These are phyloP conservation scores for Percopsis omiscomaycus DNA, from an alignment of 2,797 vertebrate genomes.

Conservation along the genomic window DNA sequence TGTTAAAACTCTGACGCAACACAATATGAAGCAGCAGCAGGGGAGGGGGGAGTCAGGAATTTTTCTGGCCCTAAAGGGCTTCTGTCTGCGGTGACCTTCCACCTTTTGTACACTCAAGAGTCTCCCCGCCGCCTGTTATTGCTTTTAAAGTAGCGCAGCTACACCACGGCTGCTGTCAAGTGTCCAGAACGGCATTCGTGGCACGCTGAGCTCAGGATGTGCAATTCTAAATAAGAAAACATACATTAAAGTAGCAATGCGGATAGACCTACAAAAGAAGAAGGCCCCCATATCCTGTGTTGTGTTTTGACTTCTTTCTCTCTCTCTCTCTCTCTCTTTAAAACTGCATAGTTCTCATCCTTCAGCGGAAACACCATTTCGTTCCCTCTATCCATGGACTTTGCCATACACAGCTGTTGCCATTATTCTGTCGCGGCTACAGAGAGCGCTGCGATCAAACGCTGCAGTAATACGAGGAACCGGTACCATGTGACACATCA, in stretches of 20 bases:
- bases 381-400: neutral
- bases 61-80: conserved; percentile 10
- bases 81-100: conserved; percentile 23
- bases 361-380: neutral
- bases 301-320: conserved; percentile 24
- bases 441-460: neutral
- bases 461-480: conserved; percentile 6
- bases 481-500: conserved; percentile 32
- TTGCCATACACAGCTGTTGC: neutral
- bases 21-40: conserved; percentile 1
- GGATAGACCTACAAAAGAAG: conserved; percentile 8
- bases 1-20: neutral
- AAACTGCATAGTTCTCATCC: neutral
- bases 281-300: conserved; percentile 27
- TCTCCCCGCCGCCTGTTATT: conserved; percentile 28
- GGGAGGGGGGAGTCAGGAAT: neutral
- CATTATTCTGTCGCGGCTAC: conserved; percentile 1
- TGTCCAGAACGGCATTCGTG: conserved; percentile 24
- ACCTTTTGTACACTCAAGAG: conserved; percentile 26
- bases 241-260: conserved; percentile 31
- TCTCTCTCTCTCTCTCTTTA: neutral
- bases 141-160: conserved; percentile 22
- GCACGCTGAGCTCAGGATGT: conserved; percentile 16
- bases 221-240: conserved; percentile 41
- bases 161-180: conserved; percentile 12